Base-by-base conservation (phyloP, 2,113 vertebrate species). In the Malurus cyaneus region DNA sequence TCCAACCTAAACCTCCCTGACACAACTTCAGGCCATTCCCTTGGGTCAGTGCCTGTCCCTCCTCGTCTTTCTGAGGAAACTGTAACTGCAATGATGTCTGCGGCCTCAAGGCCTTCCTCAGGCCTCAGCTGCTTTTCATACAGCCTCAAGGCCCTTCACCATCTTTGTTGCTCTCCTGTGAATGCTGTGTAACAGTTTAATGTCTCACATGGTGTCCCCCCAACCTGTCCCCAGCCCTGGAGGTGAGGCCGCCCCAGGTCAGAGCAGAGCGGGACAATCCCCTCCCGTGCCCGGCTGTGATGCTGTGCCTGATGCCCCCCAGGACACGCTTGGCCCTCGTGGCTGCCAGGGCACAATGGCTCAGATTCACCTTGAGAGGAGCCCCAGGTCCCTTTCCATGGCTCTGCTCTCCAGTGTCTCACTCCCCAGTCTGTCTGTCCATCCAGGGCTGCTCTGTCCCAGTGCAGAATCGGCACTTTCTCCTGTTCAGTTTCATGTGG, bases 1-100 rank as follows among this genome's bases (percentile, higher is more conserved):
- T 4, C 19, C 19, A 85, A 3, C 16, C 15, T 41, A n/a, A 74
- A 24, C 19, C 15, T 49, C 18, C 14, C 24, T 49, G 59, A 18
- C 14, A 65, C 4, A 29, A 2, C 21, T 65, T 41, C 1, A 1
- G 41, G 18, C 18, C 24, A 24, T 17, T 65, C 7, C 36, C 29
- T 28, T 0, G 0, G 3, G 12, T 74, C 32, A 44, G 32, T 44
- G 47, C 2, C 17, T 53, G 16, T 5, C 13, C 10, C 13, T 62
- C 21, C 17, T 53, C 20, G 6, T 5, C 25, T 9, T 31, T 7
- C 7, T 14, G 39, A 44, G 17, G 26, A 62, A 36, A 13, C 11
- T 46, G 6, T 52, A 44, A 31, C 8, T 62, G 47, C 25, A 4
- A 1, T 53, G 20, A 52, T 1, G 5, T 61, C 36, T 61, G 10